phyloP scores from a whole-genome alignment of 1,140 invertebrate genomes.

The Bombus pyrosoma region DNA sequence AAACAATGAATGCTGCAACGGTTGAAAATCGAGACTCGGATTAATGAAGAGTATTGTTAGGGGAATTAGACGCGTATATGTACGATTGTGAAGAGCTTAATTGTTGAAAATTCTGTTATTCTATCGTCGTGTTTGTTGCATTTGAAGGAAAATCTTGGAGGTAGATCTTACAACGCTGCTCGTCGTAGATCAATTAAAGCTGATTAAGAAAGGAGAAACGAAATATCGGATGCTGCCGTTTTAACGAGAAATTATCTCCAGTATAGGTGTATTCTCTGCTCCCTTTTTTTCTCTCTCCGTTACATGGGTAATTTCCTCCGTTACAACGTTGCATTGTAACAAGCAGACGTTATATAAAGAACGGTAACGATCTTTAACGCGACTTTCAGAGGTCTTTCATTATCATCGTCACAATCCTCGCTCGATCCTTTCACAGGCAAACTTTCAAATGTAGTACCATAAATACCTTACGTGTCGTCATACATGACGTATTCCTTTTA shows the following conservation, averaged over 20 bases:
- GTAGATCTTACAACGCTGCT: background rate
- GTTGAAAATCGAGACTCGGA: slow-evolving; percentile 19
- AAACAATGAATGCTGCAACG: background rate
- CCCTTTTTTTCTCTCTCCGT: no score
- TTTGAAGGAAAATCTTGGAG: background rate
- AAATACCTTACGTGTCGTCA: no score
- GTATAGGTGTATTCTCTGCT: no score
- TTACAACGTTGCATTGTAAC: no score
- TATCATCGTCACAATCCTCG: no score
- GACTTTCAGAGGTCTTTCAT: no score
- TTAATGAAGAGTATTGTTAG: slow-evolving; percentile 12
- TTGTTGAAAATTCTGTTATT: background rate
- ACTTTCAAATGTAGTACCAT: no score
- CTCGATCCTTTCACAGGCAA: no score
- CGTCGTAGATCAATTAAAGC: background rate
- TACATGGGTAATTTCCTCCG: no score
- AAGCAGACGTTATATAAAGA: no score
- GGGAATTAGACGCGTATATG: background rate
- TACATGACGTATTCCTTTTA: no score
- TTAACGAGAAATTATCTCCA: background rate
- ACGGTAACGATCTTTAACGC: no score
- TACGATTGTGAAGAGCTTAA: background rate
- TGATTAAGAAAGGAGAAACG: background rate
- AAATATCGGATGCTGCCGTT: background rate
- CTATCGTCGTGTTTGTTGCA: background rate